Base-by-base conservation (phyloP, 2,113 vertebrate genomes). In the Alces alces region DNA sequence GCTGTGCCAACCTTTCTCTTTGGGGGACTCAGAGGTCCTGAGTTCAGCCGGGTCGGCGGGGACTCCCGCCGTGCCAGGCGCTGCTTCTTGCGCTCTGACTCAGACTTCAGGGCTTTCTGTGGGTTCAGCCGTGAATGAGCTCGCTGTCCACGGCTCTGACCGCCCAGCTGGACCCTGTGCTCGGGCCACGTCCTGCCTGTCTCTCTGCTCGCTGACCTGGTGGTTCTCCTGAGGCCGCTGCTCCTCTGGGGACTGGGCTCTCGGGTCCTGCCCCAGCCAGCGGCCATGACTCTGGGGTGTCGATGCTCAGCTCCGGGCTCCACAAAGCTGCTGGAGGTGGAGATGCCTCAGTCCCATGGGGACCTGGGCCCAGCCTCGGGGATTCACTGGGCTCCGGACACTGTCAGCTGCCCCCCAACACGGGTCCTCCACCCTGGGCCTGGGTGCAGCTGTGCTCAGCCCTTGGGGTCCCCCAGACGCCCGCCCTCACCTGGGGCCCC, bases 201-300 rank as follows among this genome's bases (percentile, higher is more conserved):
- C 47, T 12, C 5, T 52, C 78, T 5, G 0, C 45, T 50, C 2
- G 0, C 47, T 50, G 25, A 47, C 78, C 45, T 4, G 3, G 17
- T 21, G 78, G 47, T 21, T 52, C 47, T 21, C 17, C 14, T 13
- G 47, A n/a, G 78, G 78, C 78, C 3, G 2, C 78, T n/a, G 78
- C 47, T 52, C 47, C 78, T 79, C 78, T 3, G 1, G 57, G 57
- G 58, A 19, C 23, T 10, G 28, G 55, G 47, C 6, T n/a, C 55
- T 27, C 1, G 0, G 45, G 58, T 19, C 58, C 43, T 0, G 7
- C 5, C 36, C 13, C 8, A 14, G 61, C 61, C 43, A 2, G 28
- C 2, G 0, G 61, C 61, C 8, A 0, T 5, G 36, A 45, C 70
- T 36, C 33, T 14, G 23, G 55, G 36, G 14, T 55, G 25, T 2